A percentile compares a stretch with the other conserved stretches of the same genome.
phyloP scores from a whole-genome alignment of 2,888 invertebrate genomes.

The Antitype chi region DNA sequence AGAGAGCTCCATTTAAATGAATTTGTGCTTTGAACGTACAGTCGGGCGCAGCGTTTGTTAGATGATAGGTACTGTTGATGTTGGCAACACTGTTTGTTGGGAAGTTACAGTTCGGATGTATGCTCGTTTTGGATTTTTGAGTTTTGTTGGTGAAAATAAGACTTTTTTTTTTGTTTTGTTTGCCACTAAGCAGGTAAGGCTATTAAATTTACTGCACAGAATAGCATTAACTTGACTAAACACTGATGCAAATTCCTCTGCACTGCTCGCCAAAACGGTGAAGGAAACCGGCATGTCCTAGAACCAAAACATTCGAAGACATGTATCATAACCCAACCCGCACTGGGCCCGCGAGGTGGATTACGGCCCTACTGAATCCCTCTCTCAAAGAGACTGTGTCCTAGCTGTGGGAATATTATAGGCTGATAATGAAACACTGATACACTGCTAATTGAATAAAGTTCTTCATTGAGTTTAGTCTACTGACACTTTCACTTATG shows the following conservation, averaged over 20 bases:
- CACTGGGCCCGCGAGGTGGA: no score
- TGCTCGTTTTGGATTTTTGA: neutral
- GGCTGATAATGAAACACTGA: neutral
- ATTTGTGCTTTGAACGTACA: constrained; percentile 61
- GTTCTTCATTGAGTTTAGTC: neutral
- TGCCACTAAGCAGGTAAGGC: neutral
- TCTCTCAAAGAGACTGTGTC: no score
- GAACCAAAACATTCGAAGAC: no score
- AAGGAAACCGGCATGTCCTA: no score
- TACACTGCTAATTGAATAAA: no score
- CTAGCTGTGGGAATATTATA: no score
- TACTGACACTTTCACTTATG: neutral
- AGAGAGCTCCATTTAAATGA: constrained; percentile 61
- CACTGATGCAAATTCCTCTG: neutral
- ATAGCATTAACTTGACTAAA: neutral
- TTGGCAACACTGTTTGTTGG: constrained; percentile 33
- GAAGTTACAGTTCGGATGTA: neutral
- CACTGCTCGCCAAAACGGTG: no score
- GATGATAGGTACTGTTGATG: constrained; percentile 50
- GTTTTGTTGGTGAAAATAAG: neutral
- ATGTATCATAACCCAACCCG: no score
- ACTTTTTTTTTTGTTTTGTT: neutral
- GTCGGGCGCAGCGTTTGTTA: constrained; percentile 40
- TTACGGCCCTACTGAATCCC: no score
- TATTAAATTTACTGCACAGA: neutral